A percentile compares a stretch with the other conserved stretches of the same genome.
These are phyloP conservation scores for Otis tarda DNA, from an alignment of 2,113 vertebrate species.

Conservation along the genomic window DNA sequence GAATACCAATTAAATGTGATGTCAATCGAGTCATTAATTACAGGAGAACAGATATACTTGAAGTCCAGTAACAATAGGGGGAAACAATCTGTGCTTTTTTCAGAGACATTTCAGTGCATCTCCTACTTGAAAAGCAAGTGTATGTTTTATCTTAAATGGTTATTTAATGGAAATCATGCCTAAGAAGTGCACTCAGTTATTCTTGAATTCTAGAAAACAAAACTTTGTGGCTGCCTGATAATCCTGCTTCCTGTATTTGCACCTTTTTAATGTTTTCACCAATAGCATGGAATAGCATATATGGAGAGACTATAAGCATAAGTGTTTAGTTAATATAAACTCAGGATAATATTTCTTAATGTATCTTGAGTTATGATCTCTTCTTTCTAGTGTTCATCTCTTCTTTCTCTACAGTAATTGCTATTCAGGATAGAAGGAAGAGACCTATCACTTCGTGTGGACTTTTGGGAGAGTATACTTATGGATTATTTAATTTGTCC, in stretches of 20 bases:
- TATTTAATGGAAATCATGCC: neutral
- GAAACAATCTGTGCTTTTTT: neutral
- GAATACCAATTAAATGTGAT: slow-evolving; percentile 35
- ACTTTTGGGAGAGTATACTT: neutral
- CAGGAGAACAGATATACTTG: slow-evolving; percentile 20
- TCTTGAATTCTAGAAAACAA: neutral
- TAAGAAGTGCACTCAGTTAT: neutral
- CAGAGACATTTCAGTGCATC: neutral
- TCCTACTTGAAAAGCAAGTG: neutral
- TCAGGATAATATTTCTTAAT: neutral
- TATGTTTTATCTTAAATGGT: neutral
- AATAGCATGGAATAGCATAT: neutral
- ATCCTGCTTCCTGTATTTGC: neutral
- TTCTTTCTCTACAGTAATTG: neutral
- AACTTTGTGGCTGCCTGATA: neutral
- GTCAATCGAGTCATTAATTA: slow-evolving; percentile 56
- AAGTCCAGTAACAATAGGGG: neutral
- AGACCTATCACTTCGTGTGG: neutral
- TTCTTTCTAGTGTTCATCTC: neutral
- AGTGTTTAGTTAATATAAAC: neutral
- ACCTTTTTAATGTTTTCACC: neutral
- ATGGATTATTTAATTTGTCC: neutral
- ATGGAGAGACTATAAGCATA: neutral
- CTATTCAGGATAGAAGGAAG: neutral
- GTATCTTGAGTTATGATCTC: neutral